Conservation (phyloP, 1,140 invertebrate species). For the Gyrodactylus salaris region DNA sequence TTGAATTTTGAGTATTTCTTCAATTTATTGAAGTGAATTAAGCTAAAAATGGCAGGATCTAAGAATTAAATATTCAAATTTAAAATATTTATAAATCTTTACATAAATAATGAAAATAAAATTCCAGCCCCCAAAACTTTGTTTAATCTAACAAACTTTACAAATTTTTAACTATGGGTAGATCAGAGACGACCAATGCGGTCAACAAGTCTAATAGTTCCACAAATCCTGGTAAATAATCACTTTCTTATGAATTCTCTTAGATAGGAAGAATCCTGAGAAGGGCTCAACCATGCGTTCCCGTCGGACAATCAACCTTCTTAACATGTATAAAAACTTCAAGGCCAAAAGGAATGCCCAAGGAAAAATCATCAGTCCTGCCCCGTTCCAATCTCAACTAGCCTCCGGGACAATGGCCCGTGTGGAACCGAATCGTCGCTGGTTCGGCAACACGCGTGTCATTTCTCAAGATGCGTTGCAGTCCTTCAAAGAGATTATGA, state of each 20-base stretch:
- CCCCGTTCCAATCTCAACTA: conserved; percentile 61
- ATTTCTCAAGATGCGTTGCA: conserved; percentile 72
- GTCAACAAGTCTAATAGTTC: not conserved
- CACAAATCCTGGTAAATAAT: not conserved
- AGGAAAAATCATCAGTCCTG: conserved; percentile 64
- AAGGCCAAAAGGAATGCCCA: conserved; percentile 26
- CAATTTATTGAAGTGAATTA: no score
- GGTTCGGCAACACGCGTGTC: conserved; percentile 46
- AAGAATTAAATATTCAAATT: no score
- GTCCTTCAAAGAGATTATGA: conserved; percentile 78
- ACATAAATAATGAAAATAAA: no score
- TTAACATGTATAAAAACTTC: conserved; percentile 8
- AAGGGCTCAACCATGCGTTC: not conserved
- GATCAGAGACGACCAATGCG: not conserved
- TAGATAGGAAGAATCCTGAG: conserved; percentile 2
- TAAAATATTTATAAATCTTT: no score
- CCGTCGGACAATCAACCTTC: not conserved
- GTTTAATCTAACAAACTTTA: not conserved
- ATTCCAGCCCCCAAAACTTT: no score
- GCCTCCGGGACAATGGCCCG: conserved; percentile 57
- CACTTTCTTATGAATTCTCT: not conserved
- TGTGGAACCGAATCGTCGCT: conserved; percentile 78
- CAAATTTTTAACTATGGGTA: conserved; percentile 3
- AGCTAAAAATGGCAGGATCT: no score
- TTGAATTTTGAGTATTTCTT: no score